phyloP scores from a whole-genome alignment of 2,888 invertebrate species.

The Hofmannophila pseudospretella region DNA sequence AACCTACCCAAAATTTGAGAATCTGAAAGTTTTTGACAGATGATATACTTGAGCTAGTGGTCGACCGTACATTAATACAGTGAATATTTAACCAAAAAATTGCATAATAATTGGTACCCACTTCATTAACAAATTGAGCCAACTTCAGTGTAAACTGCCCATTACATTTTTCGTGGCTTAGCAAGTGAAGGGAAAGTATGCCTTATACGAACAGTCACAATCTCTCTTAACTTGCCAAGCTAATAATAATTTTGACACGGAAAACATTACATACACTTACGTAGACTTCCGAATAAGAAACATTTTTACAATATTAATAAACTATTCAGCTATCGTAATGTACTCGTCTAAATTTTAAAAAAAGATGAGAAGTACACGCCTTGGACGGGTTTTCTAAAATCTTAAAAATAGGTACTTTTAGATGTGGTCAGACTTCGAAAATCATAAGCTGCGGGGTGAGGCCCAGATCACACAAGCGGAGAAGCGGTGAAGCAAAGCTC shows the following conservation, averaged over 20 bases:
- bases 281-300: not conserved
- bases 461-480: too few relatives aligned
- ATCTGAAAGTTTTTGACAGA: too few relatives aligned
- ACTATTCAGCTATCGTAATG: constrained; percentile 18
- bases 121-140: too few relatives aligned
- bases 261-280: not conserved
- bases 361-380: constrained; percentile 35
- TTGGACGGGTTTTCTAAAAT: constrained; percentile 50
- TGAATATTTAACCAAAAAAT: too few relatives aligned
- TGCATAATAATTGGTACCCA: too few relatives aligned
- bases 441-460: not conserved
- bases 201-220: constrained; percentile 1
- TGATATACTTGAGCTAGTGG: too few relatives aligned
- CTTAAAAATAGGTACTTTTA: not conserved
- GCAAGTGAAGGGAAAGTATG: constrained; percentile 2
- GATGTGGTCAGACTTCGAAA: too few relatives aligned
- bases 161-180: too few relatives aligned
- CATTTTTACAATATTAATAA: not conserved
- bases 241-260: not conserved
- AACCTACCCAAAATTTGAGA: too few relatives aligned
- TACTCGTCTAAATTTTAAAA: constrained; percentile 35
- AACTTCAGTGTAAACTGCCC: too few relatives aligned
- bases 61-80: too few relatives aligned
- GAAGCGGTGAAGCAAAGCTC: too few relatives aligned
- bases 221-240: constrained; percentile 2